Evolutionary conservation across 2,113 vertebrate species (phyloP).

Genomic region (Lophochroa leadbeateri): DNA sequence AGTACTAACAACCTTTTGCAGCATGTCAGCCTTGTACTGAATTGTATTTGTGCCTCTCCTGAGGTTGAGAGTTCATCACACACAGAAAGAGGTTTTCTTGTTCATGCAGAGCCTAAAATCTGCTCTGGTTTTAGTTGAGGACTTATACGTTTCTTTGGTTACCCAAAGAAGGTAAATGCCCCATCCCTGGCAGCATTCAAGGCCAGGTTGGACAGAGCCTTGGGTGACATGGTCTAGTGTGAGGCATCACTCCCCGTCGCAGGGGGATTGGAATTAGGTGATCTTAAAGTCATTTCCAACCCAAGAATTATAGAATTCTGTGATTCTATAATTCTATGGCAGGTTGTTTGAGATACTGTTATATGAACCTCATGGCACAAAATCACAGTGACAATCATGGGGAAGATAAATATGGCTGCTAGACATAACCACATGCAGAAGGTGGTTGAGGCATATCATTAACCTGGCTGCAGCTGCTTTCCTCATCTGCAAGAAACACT

Average conservation of each 20-base stretch:
- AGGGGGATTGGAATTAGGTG: not conserved
- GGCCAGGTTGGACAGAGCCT: not conserved
- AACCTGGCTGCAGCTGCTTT: not conserved
- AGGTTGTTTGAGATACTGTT: not conserved
- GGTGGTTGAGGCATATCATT: not conserved
- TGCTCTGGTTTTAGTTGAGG: not conserved
- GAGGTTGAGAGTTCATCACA: not conserved
- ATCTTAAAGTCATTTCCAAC: not conserved
- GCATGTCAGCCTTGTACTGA: not conserved
- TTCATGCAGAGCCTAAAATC: not conserved
- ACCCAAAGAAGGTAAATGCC: not conserved
- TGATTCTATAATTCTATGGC: not conserved
- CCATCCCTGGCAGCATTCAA: not conserved
- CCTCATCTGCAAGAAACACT: not conserved
- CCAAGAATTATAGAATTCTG: not conserved
- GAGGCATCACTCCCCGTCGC: no score
- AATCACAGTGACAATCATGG: not conserved
- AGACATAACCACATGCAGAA: not conserved
- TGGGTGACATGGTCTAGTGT: not conserved
- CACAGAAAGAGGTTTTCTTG: not conserved
- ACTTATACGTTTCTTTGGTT: not conserved
- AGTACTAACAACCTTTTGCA: not conserved
- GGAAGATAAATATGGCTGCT: not conserved
- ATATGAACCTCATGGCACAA: not conserved
- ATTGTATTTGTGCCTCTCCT: not conserved